Evolutionary conservation across 2,797 vertebrate species (phyloP).

Genomic region (Vultur gryphus): DNA sequence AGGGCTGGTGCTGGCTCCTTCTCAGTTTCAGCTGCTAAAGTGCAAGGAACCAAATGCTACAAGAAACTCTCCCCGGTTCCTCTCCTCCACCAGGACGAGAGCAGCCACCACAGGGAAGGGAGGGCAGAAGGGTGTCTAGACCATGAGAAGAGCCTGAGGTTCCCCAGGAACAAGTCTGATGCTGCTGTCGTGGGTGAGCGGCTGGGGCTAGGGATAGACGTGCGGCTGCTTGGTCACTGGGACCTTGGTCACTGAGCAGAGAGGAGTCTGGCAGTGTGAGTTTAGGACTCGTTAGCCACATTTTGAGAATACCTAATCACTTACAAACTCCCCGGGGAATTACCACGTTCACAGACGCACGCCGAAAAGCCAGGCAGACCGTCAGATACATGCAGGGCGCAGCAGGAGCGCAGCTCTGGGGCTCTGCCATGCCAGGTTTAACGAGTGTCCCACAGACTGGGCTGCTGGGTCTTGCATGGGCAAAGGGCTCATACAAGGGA

Average conservation of each 20-base stretch:
- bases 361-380: neutral
- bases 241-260: neutral
- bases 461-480: neutral
- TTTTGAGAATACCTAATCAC: neutral
- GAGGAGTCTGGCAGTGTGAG: neutral
- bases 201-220: neutral
- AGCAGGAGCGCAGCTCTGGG: neutral
- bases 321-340: neutral
- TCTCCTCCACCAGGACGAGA: neutral
- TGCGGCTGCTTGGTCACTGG: neutral
- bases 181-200: neutral
- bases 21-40: neutral
- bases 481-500: neutral
- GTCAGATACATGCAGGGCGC: rapidly evolving
- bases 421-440: neutral
- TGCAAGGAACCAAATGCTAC: conserved; percentile 16
- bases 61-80: neutral
- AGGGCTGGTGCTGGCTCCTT: neutral
- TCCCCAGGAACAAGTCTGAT: neutral
- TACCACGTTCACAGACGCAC: rapidly evolving
- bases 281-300: neutral
- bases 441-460: neutral
- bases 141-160: neutral
- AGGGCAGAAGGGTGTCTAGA: neutral
- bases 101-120: neutral